These are phyloP conservation scores for Drosophila lacicola DNA, from an alignment of 2,888 invertebrate genomes.

Conservation along the genomic window DNA sequence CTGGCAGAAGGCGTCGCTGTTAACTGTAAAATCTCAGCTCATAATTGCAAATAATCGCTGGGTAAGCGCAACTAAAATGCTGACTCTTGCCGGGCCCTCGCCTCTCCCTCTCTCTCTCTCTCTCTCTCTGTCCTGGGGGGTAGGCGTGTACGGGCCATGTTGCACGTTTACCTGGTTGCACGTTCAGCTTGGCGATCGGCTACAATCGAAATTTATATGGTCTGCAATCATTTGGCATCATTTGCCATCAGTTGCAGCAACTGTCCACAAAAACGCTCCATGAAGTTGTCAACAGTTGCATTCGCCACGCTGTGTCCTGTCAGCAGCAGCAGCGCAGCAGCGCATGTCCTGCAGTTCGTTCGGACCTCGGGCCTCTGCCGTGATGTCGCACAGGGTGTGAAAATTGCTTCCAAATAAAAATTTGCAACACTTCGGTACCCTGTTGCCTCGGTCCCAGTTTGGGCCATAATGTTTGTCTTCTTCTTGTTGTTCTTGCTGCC, in stretches of 20 bases:
- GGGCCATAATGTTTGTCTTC: constrained; percentile 52
- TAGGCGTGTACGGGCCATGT: constrained; percentile 29
- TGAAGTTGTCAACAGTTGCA: constrained; percentile 75
- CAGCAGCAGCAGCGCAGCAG: constrained; percentile 31
- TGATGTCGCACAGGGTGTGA: constrained; percentile 80
- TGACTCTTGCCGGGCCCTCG: constrained; percentile 31
- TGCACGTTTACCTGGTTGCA: constrained; percentile 18
- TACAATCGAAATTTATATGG: constrained; percentile 82
- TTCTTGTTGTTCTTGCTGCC: constrained; percentile 29
- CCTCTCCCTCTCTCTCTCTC: background rate
- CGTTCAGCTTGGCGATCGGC: constrained; percentile 53
- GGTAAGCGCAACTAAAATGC: constrained; percentile 68
- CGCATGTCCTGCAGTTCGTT: constrained; percentile 38
- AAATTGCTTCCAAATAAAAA: constrained; percentile 83
- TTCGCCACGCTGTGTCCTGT: constrained; percentile 75
- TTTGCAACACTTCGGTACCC: constrained; percentile 69
- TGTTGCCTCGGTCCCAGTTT: constrained; percentile 18
- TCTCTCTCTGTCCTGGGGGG: constrained; percentile 18
- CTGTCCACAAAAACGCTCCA: constrained; percentile 35
- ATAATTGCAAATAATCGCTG: constrained; percentile 80
- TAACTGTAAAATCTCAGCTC: constrained; percentile 64
- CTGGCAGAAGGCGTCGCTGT: constrained; percentile 4
- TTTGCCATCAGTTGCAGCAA: constrained; percentile 55
- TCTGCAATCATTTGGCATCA: constrained; percentile 83
- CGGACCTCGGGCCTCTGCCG: constrained; percentile 10